Base-by-base conservation (phyloP, 2,113 vertebrate species). In the Sinocyclocheilus maitianheensis region DNA sequence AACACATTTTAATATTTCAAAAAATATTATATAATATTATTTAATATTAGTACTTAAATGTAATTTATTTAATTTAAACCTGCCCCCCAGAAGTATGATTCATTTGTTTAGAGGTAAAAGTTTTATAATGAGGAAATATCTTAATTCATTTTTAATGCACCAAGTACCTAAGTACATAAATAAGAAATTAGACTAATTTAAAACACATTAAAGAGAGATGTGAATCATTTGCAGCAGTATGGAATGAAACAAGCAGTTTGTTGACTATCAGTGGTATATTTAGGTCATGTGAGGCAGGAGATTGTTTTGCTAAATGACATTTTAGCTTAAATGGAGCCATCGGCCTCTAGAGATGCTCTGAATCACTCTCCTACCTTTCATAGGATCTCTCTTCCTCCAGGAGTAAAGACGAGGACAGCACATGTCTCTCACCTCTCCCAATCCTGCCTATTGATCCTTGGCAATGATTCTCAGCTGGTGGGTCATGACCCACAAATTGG, bases 241-340 rank as follows among this genome's bases (percentile, higher is more conserved):
- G 24, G 30, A 78, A 37, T 78, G 30, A 58, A 58, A 60, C 1
- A 4, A 43, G 22, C 22, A 46, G 34, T 65, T 80, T 60, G 37
- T 60, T 63, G 58, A 63, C 20, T 43, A 40, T 13, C 24, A 62
- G 58, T 18, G 37, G 34, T 65, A 22, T 16, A 37, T 58, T 58
- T 37, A 22, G 78, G 78, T 81, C 78, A 81, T 81, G 58, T 43
- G 58, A 43, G 37, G 7, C 13, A 65, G 20, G 37, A 81, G 37
- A 14, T 40, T 63, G 37, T 81, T 63, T 62, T 62, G 34, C 58
- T 63, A 37, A 81, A 37, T 46, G 78, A 46, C 55, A 81, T 81
- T 81, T 81, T 46, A 81, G 2, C 13, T 81, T 40, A 43, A 81
- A 62, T 43, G 12, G 78, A 81, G 37, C 37, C 78, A 43, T 46